Evolutionary conservation across 2,113 vertebrate species (phyloP).

Genomic region (Fulmarus glacialis): DNA sequence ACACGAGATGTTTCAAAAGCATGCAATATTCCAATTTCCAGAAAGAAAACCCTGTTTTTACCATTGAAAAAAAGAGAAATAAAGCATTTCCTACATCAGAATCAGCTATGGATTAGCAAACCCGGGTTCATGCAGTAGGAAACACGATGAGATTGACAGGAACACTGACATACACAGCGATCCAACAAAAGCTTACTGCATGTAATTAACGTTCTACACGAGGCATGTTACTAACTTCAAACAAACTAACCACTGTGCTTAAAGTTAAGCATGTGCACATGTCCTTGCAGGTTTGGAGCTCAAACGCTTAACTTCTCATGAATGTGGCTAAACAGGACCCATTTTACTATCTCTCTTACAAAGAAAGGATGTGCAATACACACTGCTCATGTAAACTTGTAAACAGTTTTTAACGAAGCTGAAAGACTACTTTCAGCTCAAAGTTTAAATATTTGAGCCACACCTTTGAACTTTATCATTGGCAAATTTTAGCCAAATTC

Average conservation of each 20-base stretch:
- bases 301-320: neutral
- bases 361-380: neutral
- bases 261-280: slow-evolving; percentile 17
- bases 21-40: neutral
- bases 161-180: neutral
- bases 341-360: neutral
- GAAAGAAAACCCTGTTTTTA: neutral
- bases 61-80: neutral
- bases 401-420: neutral
- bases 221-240: slow-evolving; percentile 29
- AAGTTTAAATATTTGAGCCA: neutral
- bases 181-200: neutral
- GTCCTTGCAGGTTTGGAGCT: slow-evolving; percentile 31
- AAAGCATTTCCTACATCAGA: neutral
- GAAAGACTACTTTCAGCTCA: neutral
- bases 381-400: neutral
- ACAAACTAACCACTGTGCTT: neutral
- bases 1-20: neutral
- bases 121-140: neutral
- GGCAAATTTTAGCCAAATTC: neutral
- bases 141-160: neutral
- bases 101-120: neutral
- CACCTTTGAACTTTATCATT: neutral
- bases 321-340: neutral
- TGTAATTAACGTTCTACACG: slow-evolving; percentile 26